Evolutionary conservation across 1,140 invertebrate species (phyloP).

Genomic region (Carposina sasakii): DNA sequence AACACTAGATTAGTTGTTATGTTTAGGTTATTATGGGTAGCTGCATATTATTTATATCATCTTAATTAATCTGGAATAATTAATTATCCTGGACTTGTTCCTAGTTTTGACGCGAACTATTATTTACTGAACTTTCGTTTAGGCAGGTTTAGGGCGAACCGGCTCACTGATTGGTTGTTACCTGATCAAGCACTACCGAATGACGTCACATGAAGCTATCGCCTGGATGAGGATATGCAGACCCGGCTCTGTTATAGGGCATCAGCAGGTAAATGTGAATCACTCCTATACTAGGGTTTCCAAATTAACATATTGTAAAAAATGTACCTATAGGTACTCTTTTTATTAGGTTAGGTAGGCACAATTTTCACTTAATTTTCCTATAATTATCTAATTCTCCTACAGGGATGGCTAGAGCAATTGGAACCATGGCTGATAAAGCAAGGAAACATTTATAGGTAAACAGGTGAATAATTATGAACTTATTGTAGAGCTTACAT

Average conservation of each 20-base stretch:
- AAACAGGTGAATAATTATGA: slow-evolving; percentile 43
- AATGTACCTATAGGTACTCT: slow-evolving; percentile 5
- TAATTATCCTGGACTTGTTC: too few species aligned
- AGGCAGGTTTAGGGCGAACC: slow-evolving; percentile 96
- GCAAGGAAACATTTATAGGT: slow-evolving; percentile 63
- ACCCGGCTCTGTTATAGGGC: slow-evolving; percentile 97
- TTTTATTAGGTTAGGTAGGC: not conserved
- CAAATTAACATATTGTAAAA: too few species aligned
- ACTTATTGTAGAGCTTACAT: too few species aligned
- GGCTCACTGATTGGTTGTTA: slow-evolving; percentile 97
- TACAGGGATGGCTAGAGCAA: slow-evolving; percentile 55
- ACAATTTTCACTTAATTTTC: too few species aligned
- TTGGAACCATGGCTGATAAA: slow-evolving; percentile 59
- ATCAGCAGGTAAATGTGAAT: slow-evolving; percentile 81
- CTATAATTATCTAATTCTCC: too few species aligned
- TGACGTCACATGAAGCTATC: slow-evolving; percentile 94
- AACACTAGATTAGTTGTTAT: too few species aligned
- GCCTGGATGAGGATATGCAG: slow-evolving; percentile 97
- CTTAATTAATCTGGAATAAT: too few species aligned
- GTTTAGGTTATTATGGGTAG: too few species aligned
- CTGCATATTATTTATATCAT: too few species aligned
- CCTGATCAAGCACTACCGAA: slow-evolving; percentile 97
- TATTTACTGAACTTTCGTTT: slow-evolving; percentile 53
- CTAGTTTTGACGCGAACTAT: too few species aligned
- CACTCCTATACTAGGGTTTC: not conserved